These are phyloP conservation scores for Callocephalon fimbriatum DNA, from an alignment of 2,113 vertebrate species.

Conservation along the genomic window DNA sequence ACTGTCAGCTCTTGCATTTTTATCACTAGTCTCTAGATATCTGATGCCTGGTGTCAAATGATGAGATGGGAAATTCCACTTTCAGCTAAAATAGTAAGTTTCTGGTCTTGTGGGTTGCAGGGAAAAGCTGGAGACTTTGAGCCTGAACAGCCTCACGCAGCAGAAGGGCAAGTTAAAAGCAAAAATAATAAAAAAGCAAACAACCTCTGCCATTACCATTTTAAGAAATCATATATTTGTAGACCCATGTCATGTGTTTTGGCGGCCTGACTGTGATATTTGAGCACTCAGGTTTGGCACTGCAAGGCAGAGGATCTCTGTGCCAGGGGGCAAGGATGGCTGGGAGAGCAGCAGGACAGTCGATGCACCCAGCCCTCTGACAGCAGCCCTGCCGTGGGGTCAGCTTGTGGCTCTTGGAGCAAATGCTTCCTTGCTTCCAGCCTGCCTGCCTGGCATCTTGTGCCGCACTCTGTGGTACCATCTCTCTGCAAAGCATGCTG, in stretches of 20 bases:
- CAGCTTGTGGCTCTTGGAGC: fast-evolving
- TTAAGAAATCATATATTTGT: background rate
- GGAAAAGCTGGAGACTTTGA: background rate
- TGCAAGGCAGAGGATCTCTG: background rate
- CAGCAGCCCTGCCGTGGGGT: fast-evolving
- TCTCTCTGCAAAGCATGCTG: background rate
- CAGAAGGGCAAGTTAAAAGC: background rate
- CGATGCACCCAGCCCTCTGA: fast-evolving
- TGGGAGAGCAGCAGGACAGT: fast-evolving
- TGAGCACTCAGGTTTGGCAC: background rate
- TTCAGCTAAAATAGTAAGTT: background rate
- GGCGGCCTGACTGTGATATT: background rate
- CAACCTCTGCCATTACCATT: background rate
- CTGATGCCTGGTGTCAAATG: background rate
- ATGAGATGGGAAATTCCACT: background rate
- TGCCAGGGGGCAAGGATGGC: fast-evolving
- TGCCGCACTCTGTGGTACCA: fast-evolving
- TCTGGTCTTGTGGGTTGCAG: background rate
- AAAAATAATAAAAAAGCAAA: background rate
- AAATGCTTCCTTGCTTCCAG: background rate
- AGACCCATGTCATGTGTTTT: background rate
- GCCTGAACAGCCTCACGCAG: background rate
- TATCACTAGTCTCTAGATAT: background rate
- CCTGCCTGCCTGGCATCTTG: background rate
- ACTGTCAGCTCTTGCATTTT: background rate